Evolutionary conservation across 2,888 invertebrate species (phyloP).

Genomic region (Troilus luridus): DNA sequence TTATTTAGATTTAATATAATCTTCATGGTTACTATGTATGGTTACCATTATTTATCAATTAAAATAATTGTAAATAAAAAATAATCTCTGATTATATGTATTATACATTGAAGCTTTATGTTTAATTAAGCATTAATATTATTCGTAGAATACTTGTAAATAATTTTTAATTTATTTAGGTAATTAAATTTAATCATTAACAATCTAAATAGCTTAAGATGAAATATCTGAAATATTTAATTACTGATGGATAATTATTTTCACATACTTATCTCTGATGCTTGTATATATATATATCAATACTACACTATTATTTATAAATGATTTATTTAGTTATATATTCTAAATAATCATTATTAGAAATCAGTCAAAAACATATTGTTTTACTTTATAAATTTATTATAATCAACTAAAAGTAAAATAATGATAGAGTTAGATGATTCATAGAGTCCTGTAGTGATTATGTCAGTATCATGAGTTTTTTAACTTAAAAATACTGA

Average conservation of each 20-base stretch:
- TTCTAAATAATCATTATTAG: not conserved
- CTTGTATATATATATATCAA: too few species aligned
- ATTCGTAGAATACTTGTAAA: not conserved
- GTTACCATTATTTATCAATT: not conserved
- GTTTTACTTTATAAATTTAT: not conserved
- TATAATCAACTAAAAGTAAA: not conserved
- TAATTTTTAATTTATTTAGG: slow-evolving; percentile 9
- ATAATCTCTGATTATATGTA: not conserved
- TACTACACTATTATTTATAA: not conserved
- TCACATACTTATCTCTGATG: not conserved
- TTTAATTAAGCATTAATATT: not conserved
- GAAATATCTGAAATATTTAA: not conserved
- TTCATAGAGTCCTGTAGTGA: not conserved
- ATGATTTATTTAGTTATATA: not conserved
- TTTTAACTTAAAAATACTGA: not conserved
- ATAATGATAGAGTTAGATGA: not conserved
- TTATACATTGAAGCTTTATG: not conserved
- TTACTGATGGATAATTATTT: not conserved
- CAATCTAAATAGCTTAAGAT: not conserved
- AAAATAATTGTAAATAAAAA: not conserved
- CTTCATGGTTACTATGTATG: not conserved
- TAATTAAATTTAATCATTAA: not conserved
- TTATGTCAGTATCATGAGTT: not conserved
- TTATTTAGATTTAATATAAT: not conserved
- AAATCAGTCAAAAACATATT: not conserved